A percentile compares a stretch with the other conserved stretches of the same genome.
Conservation (phyloP, 2,113 vertebrate species). For the Bolborhynchus lineola region DNA sequence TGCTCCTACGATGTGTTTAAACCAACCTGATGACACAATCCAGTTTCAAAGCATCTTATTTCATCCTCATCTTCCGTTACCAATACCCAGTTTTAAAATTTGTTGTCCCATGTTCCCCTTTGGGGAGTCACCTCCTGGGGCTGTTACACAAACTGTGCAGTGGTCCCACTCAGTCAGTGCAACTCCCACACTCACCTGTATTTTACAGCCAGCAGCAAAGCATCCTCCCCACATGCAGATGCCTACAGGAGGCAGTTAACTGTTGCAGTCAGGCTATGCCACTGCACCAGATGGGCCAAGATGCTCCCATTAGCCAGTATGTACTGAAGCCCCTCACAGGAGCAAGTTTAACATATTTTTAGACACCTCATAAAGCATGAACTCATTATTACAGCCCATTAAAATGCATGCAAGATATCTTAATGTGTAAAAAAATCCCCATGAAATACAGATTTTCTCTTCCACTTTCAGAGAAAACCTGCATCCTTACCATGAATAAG, state of each 20-base stretch:
- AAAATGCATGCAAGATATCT: neutral
- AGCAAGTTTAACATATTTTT: neutral
- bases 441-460: conserved; percentile 43
- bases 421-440: conserved; percentile 47
- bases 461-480: neutral
- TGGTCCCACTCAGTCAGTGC: neutral
- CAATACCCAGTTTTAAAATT: neutral
- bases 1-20: neutral
- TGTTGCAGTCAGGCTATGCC: neutral
- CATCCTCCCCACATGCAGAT: neutral
- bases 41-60: neutral
- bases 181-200: neutral
- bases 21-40: neutral
- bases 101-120: neutral
- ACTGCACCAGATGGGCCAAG: neutral
- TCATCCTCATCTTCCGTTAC: neutral
- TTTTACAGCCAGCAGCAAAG: neutral
- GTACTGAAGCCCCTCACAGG: neutral
- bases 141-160: neutral
- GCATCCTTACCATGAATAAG: neutral
- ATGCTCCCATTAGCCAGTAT: neutral
- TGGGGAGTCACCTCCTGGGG: neutral
- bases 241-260: neutral
- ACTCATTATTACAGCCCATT: neutral
- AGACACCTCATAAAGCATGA: neutral